phyloP scores from a whole-genome alignment of 2,113 vertebrate species.

The cat (Felis catus) region F.catus_Fca126_mat1.0 CM031411.1:59208501-59209000 shows the following conservation, averaged over 20 bases:
- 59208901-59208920: neutral
- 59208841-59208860: neutral
- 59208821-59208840: neutral
- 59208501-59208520: too few relatives aligned
- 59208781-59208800: constrained; percentile 36
- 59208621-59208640: too few relatives aligned
- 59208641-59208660: too few relatives aligned
- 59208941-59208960: neutral
- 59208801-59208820: constrained; percentile 33
- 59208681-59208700: neutral
- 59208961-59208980: constrained; percentile 17
- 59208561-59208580: too few relatives aligned
- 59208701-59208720: constrained; percentile 32
- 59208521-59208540: too few relatives aligned
- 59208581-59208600: too few relatives aligned
- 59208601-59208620: too few relatives aligned
- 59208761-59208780: constrained; percentile 31
- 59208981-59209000: neutral
- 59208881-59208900: neutral
- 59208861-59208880: neutral
- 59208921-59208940: neutral
- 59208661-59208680: too few relatives aligned
- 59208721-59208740: constrained; percentile 28
- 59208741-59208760: constrained; percentile 38
- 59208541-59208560: too few relatives aligned